These are phyloP conservation scores for Hemibagrus guttatus DNA, from an alignment of 2,797 vertebrate genomes.

Conservation along the genomic window DNA sequence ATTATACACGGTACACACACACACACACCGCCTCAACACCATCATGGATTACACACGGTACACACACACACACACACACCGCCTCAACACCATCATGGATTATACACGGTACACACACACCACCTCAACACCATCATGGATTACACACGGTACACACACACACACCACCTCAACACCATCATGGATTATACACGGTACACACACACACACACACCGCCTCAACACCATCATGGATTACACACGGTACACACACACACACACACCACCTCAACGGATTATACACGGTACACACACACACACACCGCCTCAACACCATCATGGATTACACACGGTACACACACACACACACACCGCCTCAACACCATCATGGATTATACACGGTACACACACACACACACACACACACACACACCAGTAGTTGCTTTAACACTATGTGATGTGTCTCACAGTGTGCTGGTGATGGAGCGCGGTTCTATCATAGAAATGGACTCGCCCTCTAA, in stretches of 20 bases:
- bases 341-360: no score
- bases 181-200: not conserved
- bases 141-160: not conserved
- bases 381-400: not conserved
- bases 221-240: no score
- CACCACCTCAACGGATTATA: not conserved
- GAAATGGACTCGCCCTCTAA: slow-evolving; percentile 80
- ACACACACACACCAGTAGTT: not conserved
- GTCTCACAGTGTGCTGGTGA: slow-evolving; percentile 79
- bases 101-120: not conserved
- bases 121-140: not conserved
- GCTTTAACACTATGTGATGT: not conserved
- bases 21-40: not conserved
- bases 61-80: not conserved
- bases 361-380: no score
- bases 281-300: not conserved
- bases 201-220: not conserved
- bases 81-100: not conserved
- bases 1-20: not conserved
- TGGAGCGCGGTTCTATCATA: slow-evolving; percentile 77
- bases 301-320: no score
- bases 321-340: no score
- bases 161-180: not conserved
- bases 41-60: not conserved
- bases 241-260: not conserved